A percentile compares a stretch with the other conserved stretches of the same genome.
Evolutionary conservation across 2,888 invertebrate species (phyloP).

Genomic region (Monoplex corrugatus): DNA sequence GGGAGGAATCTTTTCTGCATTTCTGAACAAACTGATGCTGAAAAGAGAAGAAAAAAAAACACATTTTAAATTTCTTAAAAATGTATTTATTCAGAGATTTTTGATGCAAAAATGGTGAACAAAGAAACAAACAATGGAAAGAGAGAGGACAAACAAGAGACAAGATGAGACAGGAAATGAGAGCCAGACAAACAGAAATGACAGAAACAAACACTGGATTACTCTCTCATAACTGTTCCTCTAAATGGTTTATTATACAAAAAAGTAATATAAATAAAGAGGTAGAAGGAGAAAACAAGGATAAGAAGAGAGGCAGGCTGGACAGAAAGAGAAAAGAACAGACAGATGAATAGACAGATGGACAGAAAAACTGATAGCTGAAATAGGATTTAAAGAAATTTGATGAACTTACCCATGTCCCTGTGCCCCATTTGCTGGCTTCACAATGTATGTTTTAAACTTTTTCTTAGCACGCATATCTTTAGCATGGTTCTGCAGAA

Average conservation of each 20-base stretch:
- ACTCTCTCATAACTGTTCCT: no score
- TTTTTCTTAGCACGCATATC: conserved; percentile 79
- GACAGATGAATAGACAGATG: neutral
- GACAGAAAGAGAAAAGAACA: neutral
- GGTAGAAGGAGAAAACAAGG: neutral
- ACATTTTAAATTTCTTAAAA: no score
- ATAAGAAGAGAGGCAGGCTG: neutral
- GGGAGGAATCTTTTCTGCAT: conserved; percentile 78
- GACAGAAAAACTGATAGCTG: neutral
- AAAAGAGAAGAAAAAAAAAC: conserved; percentile 38
- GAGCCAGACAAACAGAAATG: neutral
- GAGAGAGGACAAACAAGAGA: neutral
- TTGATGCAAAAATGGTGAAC: neutral
- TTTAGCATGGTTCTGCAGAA: conserved; percentile 76
- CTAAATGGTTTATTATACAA: neutral
- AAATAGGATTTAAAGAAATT: neutral
- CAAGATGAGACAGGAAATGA: neutral
- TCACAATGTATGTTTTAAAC: conserved; percentile 78
- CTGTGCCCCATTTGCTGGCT: conserved; percentile 82
- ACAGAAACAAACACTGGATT: no score
- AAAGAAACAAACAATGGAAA: neutral
- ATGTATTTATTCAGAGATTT: no score
- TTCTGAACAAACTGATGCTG: conserved; percentile 77
- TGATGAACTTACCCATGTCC: conserved; percentile 79
- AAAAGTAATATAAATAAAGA: neutral